Conservation (phyloP, 2,888 invertebrate genomes). For the Tenthredo notha region DNA sequence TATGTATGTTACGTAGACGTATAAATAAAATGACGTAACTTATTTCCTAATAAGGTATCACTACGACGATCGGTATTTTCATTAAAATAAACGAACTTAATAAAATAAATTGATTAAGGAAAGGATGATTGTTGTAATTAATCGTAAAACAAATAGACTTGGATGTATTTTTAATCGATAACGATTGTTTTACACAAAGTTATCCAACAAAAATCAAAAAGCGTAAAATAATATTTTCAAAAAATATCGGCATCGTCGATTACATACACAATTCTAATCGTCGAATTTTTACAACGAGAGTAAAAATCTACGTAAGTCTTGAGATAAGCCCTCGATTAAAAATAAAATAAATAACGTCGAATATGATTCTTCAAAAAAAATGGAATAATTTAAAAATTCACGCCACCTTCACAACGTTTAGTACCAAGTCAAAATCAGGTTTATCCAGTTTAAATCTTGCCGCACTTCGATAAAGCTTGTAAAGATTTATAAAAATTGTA, state of each 20-base stretch:
- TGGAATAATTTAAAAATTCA: neutral
- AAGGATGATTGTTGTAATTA: constrained; percentile 28
- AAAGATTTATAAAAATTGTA: constrained; percentile 2
- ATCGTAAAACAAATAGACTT: neutral
- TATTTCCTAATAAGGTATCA: constrained; percentile 25
- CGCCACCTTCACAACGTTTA: constrained; percentile 53
- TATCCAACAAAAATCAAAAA: constrained; percentile 13
- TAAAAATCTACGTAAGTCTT: neutral
- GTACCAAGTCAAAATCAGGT: constrained; percentile 56
- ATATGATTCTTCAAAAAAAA: neutral
- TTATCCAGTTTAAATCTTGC: constrained; percentile 70
- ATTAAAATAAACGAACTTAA: constrained; percentile 18
- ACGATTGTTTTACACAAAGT: constrained; percentile 30
- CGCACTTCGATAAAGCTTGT: constrained; percentile 68
- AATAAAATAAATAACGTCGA: neutral
- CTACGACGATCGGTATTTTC: neutral
- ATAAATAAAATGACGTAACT: neutral
- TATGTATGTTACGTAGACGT: constrained; percentile 1
- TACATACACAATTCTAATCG: neutral
- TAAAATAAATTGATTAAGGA: constrained; percentile 1
- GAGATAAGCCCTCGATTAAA: neutral
- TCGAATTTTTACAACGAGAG: neutral
- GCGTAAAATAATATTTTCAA: neutral
- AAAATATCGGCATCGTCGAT: neutral
- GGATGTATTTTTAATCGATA: constrained; percentile 43